Conservation (phyloP, 2,888 invertebrate genomes). For the Melanostoma scalare region DNA sequence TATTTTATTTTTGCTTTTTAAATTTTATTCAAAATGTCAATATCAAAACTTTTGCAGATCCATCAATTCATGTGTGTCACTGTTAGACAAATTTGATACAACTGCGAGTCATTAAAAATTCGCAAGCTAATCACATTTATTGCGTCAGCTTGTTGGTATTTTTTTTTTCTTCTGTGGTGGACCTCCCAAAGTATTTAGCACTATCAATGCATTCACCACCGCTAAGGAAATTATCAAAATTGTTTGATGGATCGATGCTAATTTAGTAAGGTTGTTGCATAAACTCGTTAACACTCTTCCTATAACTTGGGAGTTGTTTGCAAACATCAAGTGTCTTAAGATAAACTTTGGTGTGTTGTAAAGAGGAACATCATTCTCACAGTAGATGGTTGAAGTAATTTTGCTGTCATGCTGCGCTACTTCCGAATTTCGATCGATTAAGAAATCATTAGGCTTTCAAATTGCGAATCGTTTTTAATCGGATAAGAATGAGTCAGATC, state of each 20-base stretch:
- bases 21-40: constrained; percentile 12
- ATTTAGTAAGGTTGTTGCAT: constrained; percentile 12
- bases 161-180: background rate
- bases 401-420: no score
- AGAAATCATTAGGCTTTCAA: no score
- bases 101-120: background rate
- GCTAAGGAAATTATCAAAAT: background rate
- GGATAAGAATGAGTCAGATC: no score
- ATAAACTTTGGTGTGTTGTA: no score
- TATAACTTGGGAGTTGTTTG: background rate
- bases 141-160: background rate
- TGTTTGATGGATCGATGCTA: background rate
- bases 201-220: background rate
- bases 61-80: constrained; percentile 6
- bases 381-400: no score
- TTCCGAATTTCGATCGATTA: no score
- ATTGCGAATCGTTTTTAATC: no score
- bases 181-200: constrained; percentile 21
- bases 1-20: background rate
- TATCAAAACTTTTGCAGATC: background rate
- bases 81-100: background rate
- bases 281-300: constrained; percentile 17
- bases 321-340: no score
- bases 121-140: background rate
- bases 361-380: no score